A percentile compares a stretch with the other conserved stretches of the same genome.
Evolutionary conservation across 2,888 invertebrate genomes (phyloP).

Genomic region (Epistrophe eligans): DNA sequence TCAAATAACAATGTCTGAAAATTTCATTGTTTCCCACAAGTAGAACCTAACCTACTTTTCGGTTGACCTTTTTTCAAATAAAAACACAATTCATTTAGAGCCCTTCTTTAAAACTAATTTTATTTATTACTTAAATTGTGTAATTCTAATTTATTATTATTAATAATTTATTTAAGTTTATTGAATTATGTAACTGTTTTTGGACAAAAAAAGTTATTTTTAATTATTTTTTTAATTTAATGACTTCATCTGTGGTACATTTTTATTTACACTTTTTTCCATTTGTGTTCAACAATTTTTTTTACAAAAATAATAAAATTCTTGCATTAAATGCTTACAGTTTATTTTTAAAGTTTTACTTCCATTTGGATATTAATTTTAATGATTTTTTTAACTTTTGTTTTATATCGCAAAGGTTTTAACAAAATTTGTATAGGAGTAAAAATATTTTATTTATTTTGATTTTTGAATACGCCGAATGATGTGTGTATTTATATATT

Average conservation of each 20-base stretch:
- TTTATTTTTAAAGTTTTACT: constrained; percentile 11
- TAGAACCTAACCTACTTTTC: no score
- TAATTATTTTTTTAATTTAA: constrained; percentile 13
- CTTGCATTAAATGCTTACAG: constrained; percentile 65
- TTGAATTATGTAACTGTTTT: background rate
- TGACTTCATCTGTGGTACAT: constrained; percentile 34
- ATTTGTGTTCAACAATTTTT: constrained; percentile 47
- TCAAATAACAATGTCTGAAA: no score
- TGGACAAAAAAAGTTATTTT: constrained; percentile 53
- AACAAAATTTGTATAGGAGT: constrained; percentile 13
- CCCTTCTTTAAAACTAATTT: constrained; percentile 60
- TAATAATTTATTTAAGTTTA: constrained; percentile 49
- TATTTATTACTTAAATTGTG: constrained; percentile 49
- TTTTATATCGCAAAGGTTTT: constrained; percentile 14
- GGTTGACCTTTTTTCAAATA: background rate
- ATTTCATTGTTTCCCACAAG: no score
- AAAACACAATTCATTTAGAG: constrained; percentile 50
- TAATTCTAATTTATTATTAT: constrained; percentile 27
- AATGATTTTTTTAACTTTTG: background rate
- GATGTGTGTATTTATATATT: constrained; percentile 15
- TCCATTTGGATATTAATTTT: constrained; percentile 34
- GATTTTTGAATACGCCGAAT: constrained; percentile 26
- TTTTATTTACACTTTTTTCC: constrained; percentile 25
- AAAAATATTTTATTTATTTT: constrained; percentile 25
- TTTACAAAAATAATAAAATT: constrained; percentile 65